A percentile compares a stretch with the other conserved stretches of the same genome.
Evolutionary conservation across 30 jellyfish, hydroid and myxozoan genomes (phyloP).

Genomic region (Clytia hemisphaerica): DNA sequence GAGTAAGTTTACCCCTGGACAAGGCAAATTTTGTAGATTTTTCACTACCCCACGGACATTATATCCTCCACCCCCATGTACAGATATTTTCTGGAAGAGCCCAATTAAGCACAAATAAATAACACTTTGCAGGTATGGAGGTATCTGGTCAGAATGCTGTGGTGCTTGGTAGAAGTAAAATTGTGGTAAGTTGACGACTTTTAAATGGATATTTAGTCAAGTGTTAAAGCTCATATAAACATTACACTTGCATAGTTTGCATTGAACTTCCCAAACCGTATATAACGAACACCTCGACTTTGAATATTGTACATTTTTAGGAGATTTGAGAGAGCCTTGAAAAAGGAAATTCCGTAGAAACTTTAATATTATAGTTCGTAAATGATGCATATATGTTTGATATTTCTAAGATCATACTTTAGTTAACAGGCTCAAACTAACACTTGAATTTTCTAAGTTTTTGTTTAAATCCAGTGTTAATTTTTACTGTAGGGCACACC

Average conservation of each 20-base stretch:
- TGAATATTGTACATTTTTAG: background rate
- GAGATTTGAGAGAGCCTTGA: too few relatives aligned
- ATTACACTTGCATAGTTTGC: background rate
- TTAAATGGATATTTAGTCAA: background rate
- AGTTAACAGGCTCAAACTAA: background rate
- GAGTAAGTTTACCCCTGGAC: too few relatives aligned
- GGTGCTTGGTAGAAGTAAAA: constrained; percentile 91
- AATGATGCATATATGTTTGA: background rate
- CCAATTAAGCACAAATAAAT: too few relatives aligned
- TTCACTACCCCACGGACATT: too few relatives aligned
- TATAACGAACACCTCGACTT: background rate
- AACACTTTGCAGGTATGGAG: constrained; percentile 23
- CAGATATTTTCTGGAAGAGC: too few relatives aligned
- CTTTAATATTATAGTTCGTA: background rate
- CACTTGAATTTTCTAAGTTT: background rate
- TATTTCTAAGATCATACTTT: too few relatives aligned
- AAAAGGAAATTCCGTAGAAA: too few relatives aligned
- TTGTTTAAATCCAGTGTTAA: background rate
- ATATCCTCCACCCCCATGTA: too few relatives aligned
- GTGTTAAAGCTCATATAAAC: background rate
- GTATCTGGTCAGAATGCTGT: constrained; percentile 89
- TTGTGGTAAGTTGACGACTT: constrained; percentile 52
- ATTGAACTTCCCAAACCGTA: background rate
- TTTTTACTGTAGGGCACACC: constrained; percentile 82
- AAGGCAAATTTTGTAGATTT: too few relatives aligned